A percentile compares a stretch with the other conserved stretches of the same genome.
Evolutionary conservation across 2,888 invertebrate genomes (phyloP).

Genomic region (Cantharis lateralis): DNA sequence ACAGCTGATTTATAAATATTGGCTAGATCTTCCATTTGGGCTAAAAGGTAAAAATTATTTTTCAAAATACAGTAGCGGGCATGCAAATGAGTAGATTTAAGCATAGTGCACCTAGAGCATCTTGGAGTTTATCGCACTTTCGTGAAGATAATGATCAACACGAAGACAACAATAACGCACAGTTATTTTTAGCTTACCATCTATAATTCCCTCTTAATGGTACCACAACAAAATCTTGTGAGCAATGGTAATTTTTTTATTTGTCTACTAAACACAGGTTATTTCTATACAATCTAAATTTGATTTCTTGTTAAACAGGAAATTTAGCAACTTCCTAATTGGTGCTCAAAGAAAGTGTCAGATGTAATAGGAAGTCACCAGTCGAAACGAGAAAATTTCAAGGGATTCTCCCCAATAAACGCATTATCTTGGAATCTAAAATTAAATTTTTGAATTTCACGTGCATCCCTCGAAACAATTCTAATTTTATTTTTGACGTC

Average conservation of each 20-base stretch:
- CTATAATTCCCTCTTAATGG: neutral
- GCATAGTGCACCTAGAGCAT: no score
- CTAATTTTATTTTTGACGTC: neutral
- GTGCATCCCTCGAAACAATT: neutral
- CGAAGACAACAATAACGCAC: neutral
- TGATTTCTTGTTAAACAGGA: neutral
- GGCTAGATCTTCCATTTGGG: no score
- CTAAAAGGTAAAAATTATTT: no score
- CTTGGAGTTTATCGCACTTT: neutral
- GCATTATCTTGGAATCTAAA: neutral
- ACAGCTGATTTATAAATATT: no score
- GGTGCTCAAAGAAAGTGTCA: neutral
- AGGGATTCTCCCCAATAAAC: neutral
- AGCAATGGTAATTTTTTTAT: neutral
- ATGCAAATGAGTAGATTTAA: no score
- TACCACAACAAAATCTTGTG: neutral
- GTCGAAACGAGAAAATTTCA: neutral
- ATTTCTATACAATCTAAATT: neutral
- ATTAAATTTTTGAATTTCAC: neutral
- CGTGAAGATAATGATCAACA: neutral
- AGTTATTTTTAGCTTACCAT: neutral
- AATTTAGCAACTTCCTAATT: neutral
- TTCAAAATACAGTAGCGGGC: no score
- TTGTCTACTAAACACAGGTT: neutral
- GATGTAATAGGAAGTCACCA: neutral